phyloP scores from a whole-genome alignment of 2,888 invertebrate species.

The Scaptodrosophila latifasciaeformis region DNA sequence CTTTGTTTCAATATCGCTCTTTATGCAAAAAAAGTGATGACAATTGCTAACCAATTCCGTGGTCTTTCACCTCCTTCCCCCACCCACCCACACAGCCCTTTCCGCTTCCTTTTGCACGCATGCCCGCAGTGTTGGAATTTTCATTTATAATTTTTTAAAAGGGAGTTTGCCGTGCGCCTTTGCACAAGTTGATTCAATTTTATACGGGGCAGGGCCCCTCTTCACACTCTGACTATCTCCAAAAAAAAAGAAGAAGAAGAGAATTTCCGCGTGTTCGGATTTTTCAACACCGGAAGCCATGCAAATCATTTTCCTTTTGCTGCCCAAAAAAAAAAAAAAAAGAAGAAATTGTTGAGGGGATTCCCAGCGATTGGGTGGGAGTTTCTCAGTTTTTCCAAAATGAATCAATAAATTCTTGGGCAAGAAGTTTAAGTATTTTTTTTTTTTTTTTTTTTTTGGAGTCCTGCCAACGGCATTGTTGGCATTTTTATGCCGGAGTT shows the following conservation, averaged over 20 bases:
- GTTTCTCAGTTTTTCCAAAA: not conserved
- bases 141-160: slow-evolving; percentile 55
- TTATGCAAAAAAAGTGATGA: slow-evolving; percentile 51
- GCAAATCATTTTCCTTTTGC: slow-evolving; percentile 53
- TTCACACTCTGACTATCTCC: too few relatives aligned
- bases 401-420: slow-evolving; percentile 57
- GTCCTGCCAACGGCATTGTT: slow-evolving; percentile 36
- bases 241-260: too few relatives aligned
- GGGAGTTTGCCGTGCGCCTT: too few relatives aligned
- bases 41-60: slow-evolving; percentile 35
- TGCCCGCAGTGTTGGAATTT: slow-evolving; percentile 8
- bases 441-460: slow-evolving; percentile 14
- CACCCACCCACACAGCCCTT: too few relatives aligned
- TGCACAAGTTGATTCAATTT: slow-evolving; percentile 63
- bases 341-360: not conserved
- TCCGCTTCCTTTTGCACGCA: slow-evolving; percentile 5
- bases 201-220: slow-evolving; percentile 29
- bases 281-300: slow-evolving; percentile 29
- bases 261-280: slow-evolving; percentile 10
- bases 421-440: slow-evolving; percentile 35
- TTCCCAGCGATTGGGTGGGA: not conserved
- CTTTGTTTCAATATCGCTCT: slow-evolving; percentile 51
- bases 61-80: slow-evolving; percentile 6
- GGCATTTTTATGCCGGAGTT: slow-evolving; percentile 41
- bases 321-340: too few relatives aligned